Percentiles rank a stretch among this genome's conserved stretches.
phyloP scores from a whole-genome alignment of 2,888 invertebrate species.

The Lasioglossum pauxillum region DNA sequence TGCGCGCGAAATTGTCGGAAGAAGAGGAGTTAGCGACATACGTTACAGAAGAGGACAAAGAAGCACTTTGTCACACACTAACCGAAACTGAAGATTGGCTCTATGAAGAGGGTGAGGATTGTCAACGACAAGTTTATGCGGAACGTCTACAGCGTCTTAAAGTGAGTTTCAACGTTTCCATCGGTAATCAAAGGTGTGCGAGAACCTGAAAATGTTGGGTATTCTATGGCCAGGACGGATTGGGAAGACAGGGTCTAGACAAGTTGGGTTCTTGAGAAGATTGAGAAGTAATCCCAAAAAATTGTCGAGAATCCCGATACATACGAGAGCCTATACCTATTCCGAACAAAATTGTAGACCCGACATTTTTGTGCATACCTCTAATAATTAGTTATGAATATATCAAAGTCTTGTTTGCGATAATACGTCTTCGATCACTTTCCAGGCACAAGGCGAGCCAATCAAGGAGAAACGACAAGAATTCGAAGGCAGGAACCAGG shows the following conservation, averaged over 20 bases:
- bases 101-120: constrained; percentile 98
- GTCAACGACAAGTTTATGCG: constrained; percentile 89
- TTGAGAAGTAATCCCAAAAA: neutral
- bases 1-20: constrained; percentile 94
- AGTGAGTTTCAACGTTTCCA: constrained; percentile 61
- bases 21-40: constrained; percentile 91
- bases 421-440: neutral
- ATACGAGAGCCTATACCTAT: neutral
- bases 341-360: neutral
- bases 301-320: neutral
- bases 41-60: constrained; percentile 90
- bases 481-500: constrained; percentile 91
- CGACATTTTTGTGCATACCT: neutral
- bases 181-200: neutral
- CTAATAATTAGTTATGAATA: neutral
- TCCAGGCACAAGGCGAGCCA: constrained; percentile 93
- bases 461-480: constrained; percentile 94
- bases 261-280: neutral
- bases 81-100: constrained; percentile 98
- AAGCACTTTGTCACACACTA: constrained; percentile 88
- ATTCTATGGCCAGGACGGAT: neutral
- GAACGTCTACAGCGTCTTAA: constrained; percentile 78
- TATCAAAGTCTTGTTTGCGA: neutral
- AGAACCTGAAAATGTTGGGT: neutral
- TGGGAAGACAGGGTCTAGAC: neutral